phyloP scores from a whole-genome alignment of 2,888 invertebrate species.

The Stenichneumon culpator region DNA sequence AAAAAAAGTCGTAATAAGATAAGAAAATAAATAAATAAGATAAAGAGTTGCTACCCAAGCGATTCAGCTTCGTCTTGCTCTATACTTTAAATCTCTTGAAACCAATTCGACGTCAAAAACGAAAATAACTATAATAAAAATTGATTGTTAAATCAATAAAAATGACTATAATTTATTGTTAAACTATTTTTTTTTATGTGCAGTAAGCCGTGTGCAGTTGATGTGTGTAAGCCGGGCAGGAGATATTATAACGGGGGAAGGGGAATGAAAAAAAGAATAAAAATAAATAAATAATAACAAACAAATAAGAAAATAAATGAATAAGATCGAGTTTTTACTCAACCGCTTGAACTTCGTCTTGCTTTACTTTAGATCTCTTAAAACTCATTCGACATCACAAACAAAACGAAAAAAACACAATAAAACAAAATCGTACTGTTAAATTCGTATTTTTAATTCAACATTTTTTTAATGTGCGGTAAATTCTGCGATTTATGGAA shows the following conservation, averaged over 20 bases:
- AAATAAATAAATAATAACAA: no score
- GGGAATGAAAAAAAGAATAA: slow-evolving; percentile 5
- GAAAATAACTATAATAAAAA: no score
- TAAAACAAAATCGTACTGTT: not conserved
- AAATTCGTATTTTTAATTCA: no score
- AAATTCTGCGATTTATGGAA: not conserved
- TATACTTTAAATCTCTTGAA: no score
- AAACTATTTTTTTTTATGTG: not conserved
- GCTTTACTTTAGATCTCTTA: not conserved
- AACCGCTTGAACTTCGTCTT: slow-evolving; percentile 55
- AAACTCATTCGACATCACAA: not conserved
- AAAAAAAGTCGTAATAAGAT: no score
- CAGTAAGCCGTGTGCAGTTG: no score
- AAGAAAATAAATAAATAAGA: slow-evolving; percentile 13
- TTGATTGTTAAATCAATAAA: not conserved
- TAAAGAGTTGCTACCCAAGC: slow-evolving; percentile 72
- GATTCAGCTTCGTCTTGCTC: slow-evolving; percentile 3
- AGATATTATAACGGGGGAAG: slow-evolving; percentile 7
- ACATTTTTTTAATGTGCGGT: not conserved
- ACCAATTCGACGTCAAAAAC: no score
- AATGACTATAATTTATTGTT: not conserved
- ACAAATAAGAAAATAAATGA: not conserved
- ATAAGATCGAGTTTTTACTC: slow-evolving; percentile 68
- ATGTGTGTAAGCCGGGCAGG: slow-evolving; percentile 21
- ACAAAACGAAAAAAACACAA: not conserved